Conservation (phyloP, 1,140 invertebrate species). For the Fragariocoptes setiger region DNA sequence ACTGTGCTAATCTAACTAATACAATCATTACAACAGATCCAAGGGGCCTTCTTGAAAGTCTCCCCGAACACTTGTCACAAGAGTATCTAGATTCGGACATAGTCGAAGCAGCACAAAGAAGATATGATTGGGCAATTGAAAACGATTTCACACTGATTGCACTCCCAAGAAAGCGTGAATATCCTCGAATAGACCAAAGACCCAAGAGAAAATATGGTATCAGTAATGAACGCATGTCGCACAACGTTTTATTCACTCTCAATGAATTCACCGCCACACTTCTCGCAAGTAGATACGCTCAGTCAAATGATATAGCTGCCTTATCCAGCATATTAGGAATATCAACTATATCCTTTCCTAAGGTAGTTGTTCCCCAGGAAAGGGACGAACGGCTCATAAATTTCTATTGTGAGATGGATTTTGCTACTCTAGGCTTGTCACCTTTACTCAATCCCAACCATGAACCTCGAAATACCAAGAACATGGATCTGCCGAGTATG, state of each 20-base stretch:
- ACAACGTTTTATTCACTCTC: not conserved
- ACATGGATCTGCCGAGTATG: not conserved
- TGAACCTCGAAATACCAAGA: not conserved
- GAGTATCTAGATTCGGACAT: no score
- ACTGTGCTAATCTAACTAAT: not conserved
- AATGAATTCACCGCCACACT: not conserved
- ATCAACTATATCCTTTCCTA: not conserved
- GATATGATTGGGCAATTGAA: not conserved
- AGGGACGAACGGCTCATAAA: not conserved
- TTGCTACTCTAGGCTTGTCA: not conserved
- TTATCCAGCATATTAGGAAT: not conserved
- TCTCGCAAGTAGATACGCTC: not conserved
- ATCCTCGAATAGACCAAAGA: not conserved
- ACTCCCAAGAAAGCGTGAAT: not conserved
- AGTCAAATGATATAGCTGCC: not conserved
- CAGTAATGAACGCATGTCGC: not conserved
- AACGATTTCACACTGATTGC: not conserved
- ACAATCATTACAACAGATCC: not conserved
- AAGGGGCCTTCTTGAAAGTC: not conserved
- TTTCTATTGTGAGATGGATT: not conserved
- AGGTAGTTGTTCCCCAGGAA: not conserved
- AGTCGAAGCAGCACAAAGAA: no score
- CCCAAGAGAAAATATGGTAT: not conserved
- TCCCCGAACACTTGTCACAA: not conserved
- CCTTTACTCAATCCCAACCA: not conserved